A percentile compares a stretch with the other conserved stretches of the same genome.
Evolutionary conservation across 2,797 vertebrate species (phyloP).

Genomic region (Bufotes viridis): DNA sequence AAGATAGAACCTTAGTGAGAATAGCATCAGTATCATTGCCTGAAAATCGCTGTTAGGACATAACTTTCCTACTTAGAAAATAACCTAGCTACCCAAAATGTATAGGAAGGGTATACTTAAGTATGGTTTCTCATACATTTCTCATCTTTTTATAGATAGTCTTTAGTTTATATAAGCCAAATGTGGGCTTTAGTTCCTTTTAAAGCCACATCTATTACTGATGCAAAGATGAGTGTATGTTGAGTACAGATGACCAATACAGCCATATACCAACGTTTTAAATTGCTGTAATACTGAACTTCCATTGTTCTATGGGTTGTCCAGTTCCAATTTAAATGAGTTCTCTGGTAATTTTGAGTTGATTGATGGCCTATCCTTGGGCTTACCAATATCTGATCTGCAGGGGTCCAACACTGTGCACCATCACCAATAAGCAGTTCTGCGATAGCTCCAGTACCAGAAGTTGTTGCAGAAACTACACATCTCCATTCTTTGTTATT

Average conservation of each 20-base stretch:
- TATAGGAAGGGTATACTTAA: slow-evolving; percentile 6
- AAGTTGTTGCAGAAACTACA: too few relatives aligned
- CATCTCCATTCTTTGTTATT: too few relatives aligned
- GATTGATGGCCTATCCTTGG: too few relatives aligned
- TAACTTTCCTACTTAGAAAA: not conserved
- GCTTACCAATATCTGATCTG: too few relatives aligned
- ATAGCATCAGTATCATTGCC: not conserved
- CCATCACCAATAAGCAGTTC: too few relatives aligned
- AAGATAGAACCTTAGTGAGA: not conserved
- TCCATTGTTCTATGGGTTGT: not conserved
- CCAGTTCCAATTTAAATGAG: too few relatives aligned
- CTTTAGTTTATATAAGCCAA: not conserved
- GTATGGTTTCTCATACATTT: not conserved
- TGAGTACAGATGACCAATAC: not conserved
- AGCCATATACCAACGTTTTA: not conserved
- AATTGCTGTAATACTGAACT: not conserved
- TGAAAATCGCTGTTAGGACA: not conserved
- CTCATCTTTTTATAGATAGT: not conserved
- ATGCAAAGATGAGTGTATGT: not conserved
- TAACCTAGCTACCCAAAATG: not conserved
- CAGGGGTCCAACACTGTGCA: too few relatives aligned
- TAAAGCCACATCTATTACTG: not conserved
- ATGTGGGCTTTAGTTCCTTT: not conserved
- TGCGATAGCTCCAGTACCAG: too few relatives aligned
- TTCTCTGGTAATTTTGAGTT: too few relatives aligned